Conservation (phyloP, 2,113 vertebrate genomes). For the Actenoides hombroni region DNA sequence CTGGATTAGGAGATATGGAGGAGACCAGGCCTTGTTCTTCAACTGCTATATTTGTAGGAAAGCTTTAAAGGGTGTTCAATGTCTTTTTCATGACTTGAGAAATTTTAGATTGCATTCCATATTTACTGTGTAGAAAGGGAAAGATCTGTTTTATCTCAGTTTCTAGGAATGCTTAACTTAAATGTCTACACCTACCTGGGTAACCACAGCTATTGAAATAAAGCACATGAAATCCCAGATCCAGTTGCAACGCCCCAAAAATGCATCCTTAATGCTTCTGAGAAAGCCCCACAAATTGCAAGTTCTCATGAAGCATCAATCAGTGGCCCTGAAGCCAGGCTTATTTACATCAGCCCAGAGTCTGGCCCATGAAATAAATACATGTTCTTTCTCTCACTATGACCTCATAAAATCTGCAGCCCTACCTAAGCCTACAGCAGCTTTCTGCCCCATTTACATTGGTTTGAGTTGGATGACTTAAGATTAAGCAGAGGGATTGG, state of each 20-base stretch:
- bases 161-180: not conserved
- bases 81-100: not conserved
- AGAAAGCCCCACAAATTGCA: not conserved
- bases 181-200: not conserved
- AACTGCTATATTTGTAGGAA: not conserved
- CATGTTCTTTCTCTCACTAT: not conserved
- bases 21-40: not conserved
- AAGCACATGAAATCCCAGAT: not conserved
- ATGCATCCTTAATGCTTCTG: not conserved
- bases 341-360: not conserved
- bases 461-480: not conserved
- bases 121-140: not conserved
- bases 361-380: not conserved
- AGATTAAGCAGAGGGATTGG: not conserved
- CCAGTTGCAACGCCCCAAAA: not conserved
- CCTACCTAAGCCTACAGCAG: not conserved
- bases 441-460: not conserved
- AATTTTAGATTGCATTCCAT: not conserved
- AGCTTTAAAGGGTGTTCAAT: not conserved
- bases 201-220: not conserved
- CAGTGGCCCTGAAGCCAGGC: not conserved
- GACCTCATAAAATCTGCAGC: not conserved
- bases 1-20: not conserved
- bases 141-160: not conserved
- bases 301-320: not conserved